A percentile compares a stretch with the other conserved stretches of the same genome.
phyloP scores from a whole-genome alignment of 2,888 invertebrate species.

The Himalopsyche kuldschensis region DNA sequence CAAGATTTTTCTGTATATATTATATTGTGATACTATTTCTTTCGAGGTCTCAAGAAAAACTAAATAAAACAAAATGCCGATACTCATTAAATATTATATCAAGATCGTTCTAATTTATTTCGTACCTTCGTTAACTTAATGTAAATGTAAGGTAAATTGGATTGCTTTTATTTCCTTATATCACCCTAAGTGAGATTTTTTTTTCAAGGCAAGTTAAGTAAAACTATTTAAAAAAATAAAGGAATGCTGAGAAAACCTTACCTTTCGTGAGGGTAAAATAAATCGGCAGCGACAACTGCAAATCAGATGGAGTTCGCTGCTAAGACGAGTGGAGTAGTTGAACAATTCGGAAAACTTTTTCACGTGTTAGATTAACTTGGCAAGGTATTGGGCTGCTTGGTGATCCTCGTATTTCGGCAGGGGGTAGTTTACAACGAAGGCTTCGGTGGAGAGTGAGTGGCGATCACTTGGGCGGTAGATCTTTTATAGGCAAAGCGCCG shows the following conservation, averaged over 20 bases:
- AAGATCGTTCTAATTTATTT: too few relatives aligned
- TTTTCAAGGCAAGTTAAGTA: too few relatives aligned
- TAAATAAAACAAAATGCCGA: too few relatives aligned
- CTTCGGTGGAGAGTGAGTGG: constrained; percentile 16
- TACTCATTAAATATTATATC: too few relatives aligned
- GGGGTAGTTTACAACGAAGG: constrained; percentile 11
- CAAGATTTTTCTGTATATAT: too few relatives aligned
- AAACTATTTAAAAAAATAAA: too few relatives aligned
- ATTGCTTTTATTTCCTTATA: too few relatives aligned
- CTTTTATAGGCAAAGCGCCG: constrained; percentile 16
- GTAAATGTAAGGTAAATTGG: too few relatives aligned
- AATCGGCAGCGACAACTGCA: not conserved
- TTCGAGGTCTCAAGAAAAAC: too few relatives aligned
- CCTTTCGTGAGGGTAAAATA: not conserved
- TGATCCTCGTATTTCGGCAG: constrained; percentile 3
- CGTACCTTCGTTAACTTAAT: too few relatives aligned
- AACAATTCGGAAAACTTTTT: not conserved
- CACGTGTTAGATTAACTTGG: not conserved
- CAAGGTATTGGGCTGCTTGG: not conserved
- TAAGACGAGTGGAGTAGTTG: not conserved
- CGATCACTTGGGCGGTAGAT: not conserved
- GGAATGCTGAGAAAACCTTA: not conserved
- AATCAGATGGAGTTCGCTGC: not conserved
- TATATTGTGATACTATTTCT: too few relatives aligned
- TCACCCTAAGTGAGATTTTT: too few relatives aligned